Base-by-base conservation (phyloP, 2,888 invertebrate species). In the Drosophila stalkeri region DNA sequence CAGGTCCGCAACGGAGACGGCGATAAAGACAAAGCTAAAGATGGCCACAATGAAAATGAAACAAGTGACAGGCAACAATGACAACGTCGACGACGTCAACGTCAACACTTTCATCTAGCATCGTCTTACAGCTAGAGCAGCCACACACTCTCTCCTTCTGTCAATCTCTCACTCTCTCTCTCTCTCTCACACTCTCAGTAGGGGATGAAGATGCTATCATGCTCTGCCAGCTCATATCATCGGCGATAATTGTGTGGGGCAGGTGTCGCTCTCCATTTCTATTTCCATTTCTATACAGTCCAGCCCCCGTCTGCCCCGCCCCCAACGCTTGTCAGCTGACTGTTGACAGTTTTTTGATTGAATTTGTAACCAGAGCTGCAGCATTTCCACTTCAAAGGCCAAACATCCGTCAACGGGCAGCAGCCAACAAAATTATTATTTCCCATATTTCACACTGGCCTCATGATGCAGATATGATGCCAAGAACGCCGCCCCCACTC, bases 311-410 rank as follows among this genome's bases (percentile, higher is more conserved):
- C 20, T 18, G 2, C 16, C 20, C 51, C 43, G 37, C 11, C 31
- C 35, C 16, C 23, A 37, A 16, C 54, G n/a, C 41, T 64, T 71
- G 41, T 43, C 82, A 64, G 59, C 64, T 84, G 69, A 57, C 69
- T 54, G 76, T 74, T 90, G 90, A 90, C 91, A 91, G 82, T 63
- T 82, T 83, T 75, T 78, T 82, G 86, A 91, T 91, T 91, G 87
- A 85, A 89, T 89, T 86, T 91, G 91, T 84, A 91, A 91, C 83
- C 77, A 66, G 81, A 91, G 88, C 81, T 75, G 78, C 77, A 79
- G 77, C 88, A 87, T 81, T 83, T 79, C 66, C 64, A 89, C 89
- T 80, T 91, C 87, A 91, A 91, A 89, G 80, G 39, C 75, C 31
- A 64, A 68, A 54, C 61, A 71, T 41, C 52, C 57, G 73, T 59